Conservation (phyloP, 1,140 invertebrate genomes). For the Drosophila parvula region DNA sequence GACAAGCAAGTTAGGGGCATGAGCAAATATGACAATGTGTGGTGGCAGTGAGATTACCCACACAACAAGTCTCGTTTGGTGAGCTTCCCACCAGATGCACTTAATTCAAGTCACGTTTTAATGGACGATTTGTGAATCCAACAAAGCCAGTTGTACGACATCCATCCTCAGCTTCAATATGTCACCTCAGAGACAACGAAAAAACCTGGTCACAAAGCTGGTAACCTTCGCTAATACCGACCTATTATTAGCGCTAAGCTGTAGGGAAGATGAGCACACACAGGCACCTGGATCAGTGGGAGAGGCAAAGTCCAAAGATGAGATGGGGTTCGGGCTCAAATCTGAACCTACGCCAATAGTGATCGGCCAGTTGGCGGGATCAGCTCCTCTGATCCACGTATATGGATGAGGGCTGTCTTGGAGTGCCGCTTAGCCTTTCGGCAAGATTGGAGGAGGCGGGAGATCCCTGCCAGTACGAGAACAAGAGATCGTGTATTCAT, state of each 20-base stretch:
- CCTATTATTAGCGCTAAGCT: constrained; percentile 23
- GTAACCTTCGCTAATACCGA: not conserved
- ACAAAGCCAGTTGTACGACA: constrained; percentile 9
- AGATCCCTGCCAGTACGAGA: constrained; percentile 1
- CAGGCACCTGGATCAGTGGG: not conserved
- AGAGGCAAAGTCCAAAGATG: constrained; percentile 6
- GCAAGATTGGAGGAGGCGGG: constrained; percentile 17
- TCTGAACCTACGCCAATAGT: constrained; percentile 68
- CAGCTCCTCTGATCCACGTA: constrained; percentile 5
- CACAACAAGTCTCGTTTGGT: constrained; percentile 3
- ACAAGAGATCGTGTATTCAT: constrained; percentile 16
- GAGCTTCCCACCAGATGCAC: constrained; percentile 2
- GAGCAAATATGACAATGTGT: constrained; percentile 13
- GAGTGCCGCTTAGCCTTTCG: constrained; percentile 28
- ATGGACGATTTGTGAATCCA: constrained; percentile 15
- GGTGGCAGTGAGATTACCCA: not conserved
- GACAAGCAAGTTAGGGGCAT: constrained; percentile 29
- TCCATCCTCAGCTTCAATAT: constrained; percentile 7
- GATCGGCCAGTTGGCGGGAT: constrained; percentile 34
- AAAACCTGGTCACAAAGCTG: constrained; percentile 2
- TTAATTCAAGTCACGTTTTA: constrained; percentile 55
- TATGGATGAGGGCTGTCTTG: constrained; percentile 21
- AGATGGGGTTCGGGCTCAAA: not conserved
- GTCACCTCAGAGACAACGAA: constrained; percentile 12
- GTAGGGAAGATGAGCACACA: constrained; percentile 13